phyloP scores from a whole-genome alignment of 1,140 invertebrate species.

The Eueides isabella region DNA sequence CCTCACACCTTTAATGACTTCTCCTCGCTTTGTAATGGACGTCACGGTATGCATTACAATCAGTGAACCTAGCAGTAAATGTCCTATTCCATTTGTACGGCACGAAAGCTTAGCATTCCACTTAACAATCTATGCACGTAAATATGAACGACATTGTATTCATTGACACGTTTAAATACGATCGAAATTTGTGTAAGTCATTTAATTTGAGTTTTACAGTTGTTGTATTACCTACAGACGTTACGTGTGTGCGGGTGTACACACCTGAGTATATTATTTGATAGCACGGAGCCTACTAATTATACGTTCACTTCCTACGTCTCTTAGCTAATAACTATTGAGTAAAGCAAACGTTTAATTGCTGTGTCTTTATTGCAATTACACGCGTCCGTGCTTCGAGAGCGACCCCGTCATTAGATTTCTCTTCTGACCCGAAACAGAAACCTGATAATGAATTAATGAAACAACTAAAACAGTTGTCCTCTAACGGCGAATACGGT shows the following conservation, averaged over 20 bases:
- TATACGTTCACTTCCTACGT: conserved; percentile 48
- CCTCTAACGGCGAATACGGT: conserved; percentile 29
- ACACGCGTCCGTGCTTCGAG: conserved; percentile 74
- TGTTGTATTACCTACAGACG: background rate
- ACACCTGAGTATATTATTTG: conserved; percentile 32
- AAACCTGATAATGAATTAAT: conserved; percentile 64
- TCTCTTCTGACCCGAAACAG: conserved; percentile 70
- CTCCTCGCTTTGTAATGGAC: conserved; percentile 17
- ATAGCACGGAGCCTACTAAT: conserved; percentile 53
- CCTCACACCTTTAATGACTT: background rate
- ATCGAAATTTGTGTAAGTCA: conserved; percentile 19
- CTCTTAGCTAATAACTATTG: conserved; percentile 61
- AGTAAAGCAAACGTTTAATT: conserved; percentile 71
- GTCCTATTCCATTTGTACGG: conserved; percentile 17
- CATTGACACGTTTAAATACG: conserved; percentile 26
- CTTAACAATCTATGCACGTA: conserved; percentile 22
- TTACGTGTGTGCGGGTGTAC: background rate
- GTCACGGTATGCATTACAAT: conserved; percentile 19
- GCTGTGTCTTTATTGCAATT: conserved; percentile 68
- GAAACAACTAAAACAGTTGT: conserved; percentile 47
- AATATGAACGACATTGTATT: conserved; percentile 26
- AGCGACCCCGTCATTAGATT: conserved; percentile 68
- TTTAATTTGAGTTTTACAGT: conserved; percentile 21
- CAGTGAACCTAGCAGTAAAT: conserved; percentile 16
- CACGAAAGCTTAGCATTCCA: conserved; percentile 18